phyloP scores from a whole-genome alignment of 2,113 vertebrate genomes.

The Dendropsophus ebraccatus region DNA sequence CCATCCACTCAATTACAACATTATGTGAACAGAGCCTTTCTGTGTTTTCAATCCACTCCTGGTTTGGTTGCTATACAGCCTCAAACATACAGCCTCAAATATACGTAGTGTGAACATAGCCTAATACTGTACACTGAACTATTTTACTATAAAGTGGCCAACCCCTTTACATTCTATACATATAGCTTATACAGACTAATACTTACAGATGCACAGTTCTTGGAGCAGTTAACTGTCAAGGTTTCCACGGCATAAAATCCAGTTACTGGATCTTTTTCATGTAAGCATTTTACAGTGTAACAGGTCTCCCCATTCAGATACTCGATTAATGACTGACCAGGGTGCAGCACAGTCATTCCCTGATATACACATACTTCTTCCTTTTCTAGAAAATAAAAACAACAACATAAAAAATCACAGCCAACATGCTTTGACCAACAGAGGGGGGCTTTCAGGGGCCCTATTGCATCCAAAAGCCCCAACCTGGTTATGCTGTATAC shows the following conservation, averaged over 20 bases:
- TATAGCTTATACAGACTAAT: slow-evolving; percentile 27
- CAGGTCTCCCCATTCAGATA: slow-evolving; percentile 89
- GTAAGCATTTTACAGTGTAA: slow-evolving; percentile 85
- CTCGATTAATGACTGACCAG: slow-evolving; percentile 89
- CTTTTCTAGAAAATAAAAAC: slow-evolving; percentile 81
- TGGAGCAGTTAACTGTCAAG: slow-evolving; percentile 87
- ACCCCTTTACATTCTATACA: too few species aligned
- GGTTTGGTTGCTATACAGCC: too few species aligned
- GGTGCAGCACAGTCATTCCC: slow-evolving; percentile 85
- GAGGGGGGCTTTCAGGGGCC: too few species aligned
- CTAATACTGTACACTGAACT: too few species aligned
- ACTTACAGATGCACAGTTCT: slow-evolving; percentile 90
- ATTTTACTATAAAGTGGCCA: too few species aligned
- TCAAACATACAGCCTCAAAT: too few species aligned
- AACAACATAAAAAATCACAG: not conserved
- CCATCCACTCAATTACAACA: too few species aligned
- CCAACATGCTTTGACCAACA: not conserved
- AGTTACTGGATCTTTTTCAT: slow-evolving; percentile 81
- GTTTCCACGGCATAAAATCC: slow-evolving; percentile 86
- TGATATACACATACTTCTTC: slow-evolving; percentile 94
- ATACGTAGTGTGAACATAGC: too few species aligned
- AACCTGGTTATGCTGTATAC: too few species aligned
- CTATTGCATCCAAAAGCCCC: too few species aligned
- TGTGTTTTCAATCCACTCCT: too few species aligned
- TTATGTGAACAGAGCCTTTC: too few species aligned